These are phyloP conservation scores for Spatula clypeata DNA, from an alignment of 2,797 vertebrate genomes.

Conservation along the genomic window DNA sequence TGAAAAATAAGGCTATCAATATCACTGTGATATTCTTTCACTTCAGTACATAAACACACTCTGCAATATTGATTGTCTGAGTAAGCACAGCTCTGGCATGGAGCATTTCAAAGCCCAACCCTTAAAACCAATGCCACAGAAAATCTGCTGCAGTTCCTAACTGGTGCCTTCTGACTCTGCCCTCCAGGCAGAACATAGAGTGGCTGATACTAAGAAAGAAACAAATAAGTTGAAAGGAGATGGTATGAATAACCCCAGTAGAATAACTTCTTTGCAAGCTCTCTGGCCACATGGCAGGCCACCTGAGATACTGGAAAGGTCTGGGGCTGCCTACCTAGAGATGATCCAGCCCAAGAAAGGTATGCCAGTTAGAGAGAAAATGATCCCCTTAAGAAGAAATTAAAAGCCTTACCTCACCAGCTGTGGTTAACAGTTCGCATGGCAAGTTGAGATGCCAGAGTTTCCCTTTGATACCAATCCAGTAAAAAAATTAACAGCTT, in stretches of 20 bases:
- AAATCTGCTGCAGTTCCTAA: not conserved
- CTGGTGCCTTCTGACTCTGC: not conserved
- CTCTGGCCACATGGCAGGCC: not conserved
- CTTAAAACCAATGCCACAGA: not conserved
- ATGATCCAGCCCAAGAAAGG: not conserved
- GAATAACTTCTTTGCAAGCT: not conserved
- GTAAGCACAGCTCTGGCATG: not conserved
- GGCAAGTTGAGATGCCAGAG: not conserved
- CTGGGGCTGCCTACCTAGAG: not conserved
- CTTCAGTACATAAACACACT: not conserved
- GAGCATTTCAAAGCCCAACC: not conserved
- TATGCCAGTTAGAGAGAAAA: not conserved
- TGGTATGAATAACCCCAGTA: accelerated
- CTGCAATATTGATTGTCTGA: not conserved
- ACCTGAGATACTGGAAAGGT: not conserved
- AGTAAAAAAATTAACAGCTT: not conserved
- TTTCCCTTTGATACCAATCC: not conserved
- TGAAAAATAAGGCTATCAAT: not conserved
- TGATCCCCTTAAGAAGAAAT: not conserved
- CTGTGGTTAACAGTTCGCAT: not conserved
- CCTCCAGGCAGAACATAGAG: not conserved
- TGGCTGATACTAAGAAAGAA: not conserved
- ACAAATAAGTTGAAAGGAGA: not conserved
- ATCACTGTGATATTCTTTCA: not conserved
- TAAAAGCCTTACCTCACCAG: not conserved